Percentiles rank a stretch among this genome's conserved stretches.
Evolutionary conservation across 2,113 vertebrate genomes (phyloP).

Genomic region (Phrynocephalus versicolor): DNA sequence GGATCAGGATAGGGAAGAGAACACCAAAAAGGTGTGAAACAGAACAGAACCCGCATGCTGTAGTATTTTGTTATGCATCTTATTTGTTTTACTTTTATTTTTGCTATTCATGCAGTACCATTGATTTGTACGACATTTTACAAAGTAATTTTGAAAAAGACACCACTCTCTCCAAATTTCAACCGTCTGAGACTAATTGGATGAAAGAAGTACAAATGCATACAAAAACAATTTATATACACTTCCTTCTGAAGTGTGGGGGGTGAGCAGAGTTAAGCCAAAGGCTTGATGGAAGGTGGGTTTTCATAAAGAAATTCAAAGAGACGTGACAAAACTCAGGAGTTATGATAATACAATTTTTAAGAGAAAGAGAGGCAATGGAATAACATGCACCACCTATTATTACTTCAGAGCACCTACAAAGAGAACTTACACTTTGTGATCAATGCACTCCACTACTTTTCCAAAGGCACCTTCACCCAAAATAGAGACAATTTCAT

Average conservation of each 20-base stretch:
- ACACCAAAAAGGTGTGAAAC: too few relatives aligned
- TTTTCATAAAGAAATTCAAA: too few relatives aligned
- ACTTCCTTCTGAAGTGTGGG: neutral
- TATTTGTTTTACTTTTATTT: too few relatives aligned
- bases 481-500: slow-evolving; percentile 90
- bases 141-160: too few relatives aligned
- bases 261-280: neutral
- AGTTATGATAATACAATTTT: too few relatives aligned
- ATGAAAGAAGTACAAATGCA: neutral
- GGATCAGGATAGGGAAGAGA: too few relatives aligned
- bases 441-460: slow-evolving; percentile 90
- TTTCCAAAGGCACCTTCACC: slow-evolving; percentile 94
- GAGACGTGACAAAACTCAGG: neutral
- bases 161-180: too few relatives aligned
- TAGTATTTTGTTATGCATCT: too few relatives aligned
- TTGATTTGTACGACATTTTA: too few relatives aligned
- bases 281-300: neutral
- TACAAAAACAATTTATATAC: neutral
- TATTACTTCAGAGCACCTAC: neutral
- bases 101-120: too few relatives aligned
- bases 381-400: neutral
- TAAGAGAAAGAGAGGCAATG: neutral
- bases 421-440: slow-evolving; percentile 63
- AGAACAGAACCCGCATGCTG: too few relatives aligned
- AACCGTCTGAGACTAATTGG: too few relatives aligned